A percentile compares a stretch with the other conserved stretches of the same genome.
Evolutionary conservation across 1,140 invertebrate genomes (phyloP).

Genomic region (Andricus grossulariae): DNA sequence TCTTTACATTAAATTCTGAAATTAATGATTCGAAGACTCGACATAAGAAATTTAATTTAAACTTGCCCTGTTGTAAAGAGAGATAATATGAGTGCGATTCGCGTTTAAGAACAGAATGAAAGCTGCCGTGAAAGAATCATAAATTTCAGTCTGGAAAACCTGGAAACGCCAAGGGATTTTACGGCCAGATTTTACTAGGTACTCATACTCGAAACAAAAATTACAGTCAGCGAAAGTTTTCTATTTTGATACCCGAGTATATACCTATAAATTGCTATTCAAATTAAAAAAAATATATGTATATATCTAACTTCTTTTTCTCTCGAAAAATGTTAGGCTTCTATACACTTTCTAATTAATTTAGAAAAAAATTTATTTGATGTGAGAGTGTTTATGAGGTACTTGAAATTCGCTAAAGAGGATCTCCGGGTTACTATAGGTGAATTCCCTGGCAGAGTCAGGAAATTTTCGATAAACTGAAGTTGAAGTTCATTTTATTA

Average conservation of each 20-base stretch:
- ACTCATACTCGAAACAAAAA: not conserved
- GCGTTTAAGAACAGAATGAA: conserved; percentile 3
- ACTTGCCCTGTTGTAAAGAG: not conserved
- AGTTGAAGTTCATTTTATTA: too few relatives aligned
- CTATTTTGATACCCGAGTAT: too few relatives aligned
- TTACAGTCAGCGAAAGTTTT: not conserved
- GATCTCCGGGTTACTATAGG: too few relatives aligned
- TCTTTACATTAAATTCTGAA: not conserved
- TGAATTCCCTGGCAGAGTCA: too few relatives aligned
- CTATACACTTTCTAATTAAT: too few relatives aligned
- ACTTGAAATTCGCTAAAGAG: too few relatives aligned
- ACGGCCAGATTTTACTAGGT: not conserved
- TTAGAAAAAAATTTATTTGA: too few relatives aligned
- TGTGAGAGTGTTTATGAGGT: too few relatives aligned
- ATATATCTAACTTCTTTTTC: too few relatives aligned
- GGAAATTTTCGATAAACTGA: too few relatives aligned
- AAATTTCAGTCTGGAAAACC: conserved; percentile 4
- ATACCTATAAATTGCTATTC: not conserved
- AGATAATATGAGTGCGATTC: not conserved
- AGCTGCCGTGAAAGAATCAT: conserved; percentile 18
- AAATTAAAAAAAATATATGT: too few relatives aligned
- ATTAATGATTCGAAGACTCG: not conserved
- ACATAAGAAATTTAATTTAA: not conserved
- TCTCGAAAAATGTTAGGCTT: too few relatives aligned
- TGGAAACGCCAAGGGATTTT: not conserved